These are phyloP conservation scores for Dioctria rufipes DNA, from an alignment of 2,888 invertebrate genomes.

Conservation along the genomic window DNA sequence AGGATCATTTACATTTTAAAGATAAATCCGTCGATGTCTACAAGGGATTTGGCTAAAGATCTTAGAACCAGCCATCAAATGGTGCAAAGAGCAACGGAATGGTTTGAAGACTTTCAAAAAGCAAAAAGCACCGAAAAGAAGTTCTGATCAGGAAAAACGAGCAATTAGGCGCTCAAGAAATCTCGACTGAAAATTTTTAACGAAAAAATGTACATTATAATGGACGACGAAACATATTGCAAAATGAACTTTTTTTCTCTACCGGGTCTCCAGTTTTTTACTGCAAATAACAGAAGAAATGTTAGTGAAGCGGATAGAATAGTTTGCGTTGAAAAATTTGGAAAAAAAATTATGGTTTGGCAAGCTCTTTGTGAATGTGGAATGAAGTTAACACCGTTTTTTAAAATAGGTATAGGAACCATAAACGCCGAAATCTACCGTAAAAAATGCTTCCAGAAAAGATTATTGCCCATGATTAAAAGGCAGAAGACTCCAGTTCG, in stretches of 20 bases:
- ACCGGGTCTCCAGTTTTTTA: not conserved
- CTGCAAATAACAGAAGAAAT: not conserved
- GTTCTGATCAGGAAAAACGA: not conserved
- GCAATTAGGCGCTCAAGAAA: not conserved
- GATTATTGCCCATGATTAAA: slow-evolving; percentile 1
- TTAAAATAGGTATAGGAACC: not conserved
- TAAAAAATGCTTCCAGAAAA: too few relatives aligned
- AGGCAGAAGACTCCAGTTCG: not conserved
- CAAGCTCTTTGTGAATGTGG: slow-evolving; percentile 8
- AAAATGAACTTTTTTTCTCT: too few relatives aligned
- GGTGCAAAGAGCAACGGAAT: not conserved
- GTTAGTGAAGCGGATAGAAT: not conserved
- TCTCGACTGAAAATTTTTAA: not conserved
- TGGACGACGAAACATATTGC: not conserved
- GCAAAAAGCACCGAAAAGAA: not conserved
- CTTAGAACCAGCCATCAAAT: too few relatives aligned
- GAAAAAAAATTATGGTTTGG: slow-evolving; percentile 1
- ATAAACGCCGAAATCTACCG: not conserved
- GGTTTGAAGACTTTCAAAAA: slow-evolving; percentile 5
- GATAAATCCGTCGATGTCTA: too few relatives aligned
- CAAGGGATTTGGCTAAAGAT: too few relatives aligned
- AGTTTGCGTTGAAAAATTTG: slow-evolving; percentile 14
- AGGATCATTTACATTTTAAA: too few relatives aligned
- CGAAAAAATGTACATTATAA: not conserved
- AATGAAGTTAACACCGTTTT: not conserved